Evolutionary conservation across 2,113 vertebrate genomes (phyloP).

Genomic region (Amblyopsis rosae): DNA sequence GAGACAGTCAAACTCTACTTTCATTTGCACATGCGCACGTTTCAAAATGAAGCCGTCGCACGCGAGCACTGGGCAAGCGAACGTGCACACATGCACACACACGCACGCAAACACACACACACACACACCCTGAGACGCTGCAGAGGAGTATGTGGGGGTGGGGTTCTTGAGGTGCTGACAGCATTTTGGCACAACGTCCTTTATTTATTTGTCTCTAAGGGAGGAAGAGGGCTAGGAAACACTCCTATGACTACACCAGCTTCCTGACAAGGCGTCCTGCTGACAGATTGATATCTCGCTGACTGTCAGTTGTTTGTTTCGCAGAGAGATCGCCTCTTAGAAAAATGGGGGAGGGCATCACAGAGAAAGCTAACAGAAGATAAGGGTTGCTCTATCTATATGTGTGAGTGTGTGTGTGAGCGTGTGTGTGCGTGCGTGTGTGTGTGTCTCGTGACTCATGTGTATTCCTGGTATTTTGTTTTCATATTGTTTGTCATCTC

Average conservation of each 20-base stretch:
- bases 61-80: not conserved
- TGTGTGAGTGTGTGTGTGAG: slow-evolving; percentile 29
- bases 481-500: not conserved
- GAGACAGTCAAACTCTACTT: not conserved
- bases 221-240: slow-evolving; percentile 79
- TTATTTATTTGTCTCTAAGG: slow-evolving; percentile 78
- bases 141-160: not conserved
- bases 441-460: slow-evolving; percentile 25
- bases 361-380: slow-evolving; percentile 35
- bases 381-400: slow-evolving; percentile 37
- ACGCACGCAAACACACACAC: slow-evolving; percentile 15
- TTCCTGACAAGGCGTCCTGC: slow-evolving; percentile 77
- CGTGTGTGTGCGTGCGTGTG: slow-evolving; percentile 18
- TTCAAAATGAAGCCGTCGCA: not conserved
- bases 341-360: slow-evolving; percentile 22
- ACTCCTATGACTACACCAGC: slow-evolving; percentile 78
- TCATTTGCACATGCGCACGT: slow-evolving; percentile 32
- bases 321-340: slow-evolving; percentile 40
- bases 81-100: not conserved
- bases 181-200: slow-evolving; percentile 61
- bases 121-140: not conserved
- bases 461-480: not conserved
- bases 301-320: slow-evolving; percentile 81
- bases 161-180: slow-evolving; percentile 53
- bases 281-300: slow-evolving; percentile 82